Base-by-base conservation (phyloP, 2,113 vertebrate genomes). In the Sinocyclocheilus anophthalmus region DNA sequence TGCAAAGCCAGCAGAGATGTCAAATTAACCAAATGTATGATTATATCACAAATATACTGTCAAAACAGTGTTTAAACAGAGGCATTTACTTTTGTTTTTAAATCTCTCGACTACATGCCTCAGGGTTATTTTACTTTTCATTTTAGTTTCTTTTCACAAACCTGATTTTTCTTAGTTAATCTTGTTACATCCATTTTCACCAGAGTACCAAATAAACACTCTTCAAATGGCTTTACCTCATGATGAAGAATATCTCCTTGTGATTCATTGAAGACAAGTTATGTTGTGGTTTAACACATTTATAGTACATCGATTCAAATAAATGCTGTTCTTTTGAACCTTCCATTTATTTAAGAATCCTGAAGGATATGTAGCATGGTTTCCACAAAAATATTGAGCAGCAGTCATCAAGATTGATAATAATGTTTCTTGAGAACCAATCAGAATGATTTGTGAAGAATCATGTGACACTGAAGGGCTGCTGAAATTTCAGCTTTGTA, bases 21-120 rank as follows among this genome's bases (percentile, higher is more conserved):
- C 61, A 45, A 18, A 78, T 55, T 55, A 70, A 84, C 84, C 84
- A 84, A 86, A 84, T 80, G 53, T 79, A 72, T 20, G 20, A 72
- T 24, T 50, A 22, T 22, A 59, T 70, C 1, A 76, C 24, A 59
- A 20, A 30, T 83, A 26, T 59, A 24, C 30, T 83, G 48, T 87
- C 61, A 72, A 69, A 73, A 70, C 9, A 12, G 22, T 77, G 30
- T 81, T 48, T 24, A 30, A 81, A 67, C 13, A 26, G 8, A 81
- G 42, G n/a, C 59, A 65, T 81, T 48, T 63, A 39, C 42, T 67
- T 69, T 69, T 0, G 1, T 14, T 67, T 67, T n/a, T 12, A 61
- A 24, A 80, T 13, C 33, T 39, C 5, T 42, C 14, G 18, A 59
- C 55, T 59, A 59, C 24, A 33, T 79, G 30, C 50, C 55, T 65